Percentiles rank a stretch among this genome's conserved stretches.
Evolutionary conservation across 2,888 invertebrate genomes (phyloP).

Genomic region (Lasiommata megera): DNA sequence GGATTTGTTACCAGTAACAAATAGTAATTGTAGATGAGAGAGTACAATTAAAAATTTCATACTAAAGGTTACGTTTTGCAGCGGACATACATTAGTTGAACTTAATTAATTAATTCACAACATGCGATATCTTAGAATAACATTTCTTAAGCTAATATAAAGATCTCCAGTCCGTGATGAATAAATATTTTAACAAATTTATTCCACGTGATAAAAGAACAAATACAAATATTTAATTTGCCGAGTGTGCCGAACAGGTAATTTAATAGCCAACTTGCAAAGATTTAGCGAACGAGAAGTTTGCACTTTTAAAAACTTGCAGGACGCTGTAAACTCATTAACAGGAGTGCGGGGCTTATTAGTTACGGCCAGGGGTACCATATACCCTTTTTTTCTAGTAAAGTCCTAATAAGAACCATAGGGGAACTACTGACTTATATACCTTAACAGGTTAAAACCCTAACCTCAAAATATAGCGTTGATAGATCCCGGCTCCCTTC

Average conservation of each 20-base stretch:
- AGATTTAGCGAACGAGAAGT: constrained; percentile 55
- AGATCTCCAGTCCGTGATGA: constrained; percentile 2
- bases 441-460: no score
- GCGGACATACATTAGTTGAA: background rate
- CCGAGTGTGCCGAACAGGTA: constrained; percentile 42
- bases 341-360: constrained; percentile 68
- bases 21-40: no score
- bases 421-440: no score
- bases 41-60: no score
- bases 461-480: no score
- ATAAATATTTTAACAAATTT: constrained; percentile 23
- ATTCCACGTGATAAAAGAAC: constrained; percentile 27
- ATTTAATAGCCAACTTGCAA: constrained; percentile 63
- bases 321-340: constrained; percentile 74
- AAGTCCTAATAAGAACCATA: background rate
- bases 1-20: no score
- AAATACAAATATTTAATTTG: constrained; percentile 49
- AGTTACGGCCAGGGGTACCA: constrained; percentile 35
- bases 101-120: background rate
- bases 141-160: background rate
- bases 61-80: no score
- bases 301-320: constrained; percentile 67
- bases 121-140: no score
- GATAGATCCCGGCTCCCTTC: no score
- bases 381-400: constrained; percentile 4